These are phyloP conservation scores for Sebastes iracundus DNA, from an alignment of 2,797 vertebrate species.

Conservation along the genomic window DNA sequence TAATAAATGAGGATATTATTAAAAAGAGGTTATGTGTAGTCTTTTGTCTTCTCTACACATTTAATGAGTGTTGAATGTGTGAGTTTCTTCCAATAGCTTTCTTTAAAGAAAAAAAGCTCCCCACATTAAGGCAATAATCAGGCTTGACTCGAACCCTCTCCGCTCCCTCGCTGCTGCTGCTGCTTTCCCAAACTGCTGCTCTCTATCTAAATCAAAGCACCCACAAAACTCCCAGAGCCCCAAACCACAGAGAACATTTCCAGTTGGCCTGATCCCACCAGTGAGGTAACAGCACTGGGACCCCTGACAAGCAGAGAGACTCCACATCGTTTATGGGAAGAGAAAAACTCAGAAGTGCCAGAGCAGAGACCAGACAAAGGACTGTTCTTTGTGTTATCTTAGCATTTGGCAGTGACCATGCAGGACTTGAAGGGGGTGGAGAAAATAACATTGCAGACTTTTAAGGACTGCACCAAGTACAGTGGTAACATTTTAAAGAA, in stretches of 20 bases:
- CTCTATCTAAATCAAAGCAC: constrained; percentile 77
- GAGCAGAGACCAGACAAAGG: constrained; percentile 61
- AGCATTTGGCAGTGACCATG: constrained; percentile 15
- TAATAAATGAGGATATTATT: constrained; percentile 52
- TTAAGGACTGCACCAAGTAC: not conserved
- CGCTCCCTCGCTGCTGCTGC: constrained; percentile 7
- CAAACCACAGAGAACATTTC: constrained; percentile 80
- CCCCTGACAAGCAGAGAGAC: constrained; percentile 66
- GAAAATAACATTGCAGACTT: constrained; percentile 4
- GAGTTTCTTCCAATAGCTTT: constrained; percentile 13
- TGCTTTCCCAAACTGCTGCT: constrained; percentile 63
- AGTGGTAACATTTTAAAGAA: not conserved
- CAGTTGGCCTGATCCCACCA: constrained; percentile 77
- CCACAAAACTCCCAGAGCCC: constrained; percentile 74
- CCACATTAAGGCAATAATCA: constrained; percentile 54
- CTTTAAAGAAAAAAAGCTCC: constrained; percentile 4
- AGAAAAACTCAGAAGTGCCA: constrained; percentile 53
- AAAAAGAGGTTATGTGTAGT: constrained; percentile 26
- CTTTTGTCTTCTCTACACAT: constrained; percentile 4
- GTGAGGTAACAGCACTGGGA: constrained; percentile 80
- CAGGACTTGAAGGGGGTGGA: not conserved
- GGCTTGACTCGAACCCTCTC: constrained; percentile 18
- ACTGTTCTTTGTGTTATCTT: constrained; percentile 52
- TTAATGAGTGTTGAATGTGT: constrained; percentile 26
- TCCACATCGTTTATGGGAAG: constrained; percentile 63